phyloP scores from a whole-genome alignment of 2,113 vertebrate species.

The Cheilinus undulatus region DNA sequence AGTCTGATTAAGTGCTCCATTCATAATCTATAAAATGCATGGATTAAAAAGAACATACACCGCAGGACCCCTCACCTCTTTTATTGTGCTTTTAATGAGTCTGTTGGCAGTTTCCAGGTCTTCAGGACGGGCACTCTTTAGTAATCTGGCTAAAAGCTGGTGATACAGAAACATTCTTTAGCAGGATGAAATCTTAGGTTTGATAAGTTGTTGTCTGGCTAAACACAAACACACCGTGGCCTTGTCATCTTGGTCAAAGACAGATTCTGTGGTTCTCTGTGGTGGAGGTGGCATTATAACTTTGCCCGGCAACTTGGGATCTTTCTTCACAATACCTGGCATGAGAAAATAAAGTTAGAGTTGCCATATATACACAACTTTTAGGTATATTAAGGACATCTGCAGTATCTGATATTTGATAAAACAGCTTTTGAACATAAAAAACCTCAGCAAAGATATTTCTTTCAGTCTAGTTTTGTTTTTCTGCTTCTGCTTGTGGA shows the following conservation, averaged over 20 bases:
- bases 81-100: constrained; percentile 90
- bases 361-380: neutral
- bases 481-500: too few relatives aligned
- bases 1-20: neutral
- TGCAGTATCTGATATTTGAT: neutral
- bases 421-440: too few relatives aligned
- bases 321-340: constrained; percentile 90
- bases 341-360: neutral
- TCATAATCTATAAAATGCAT: neutral
- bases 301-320: constrained; percentile 87
- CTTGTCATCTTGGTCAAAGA: constrained; percentile 94
- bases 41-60: neutral
- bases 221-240: constrained; percentile 82
- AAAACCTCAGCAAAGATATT: too few relatives aligned
- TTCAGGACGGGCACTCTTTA: constrained; percentile 88
- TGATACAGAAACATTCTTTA: constrained; percentile 17
- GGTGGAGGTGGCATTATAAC: constrained; percentile 88
- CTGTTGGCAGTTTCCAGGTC: constrained; percentile 92
- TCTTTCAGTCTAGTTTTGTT: too few relatives aligned
- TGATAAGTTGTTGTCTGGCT: too few relatives aligned
- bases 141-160: constrained; percentile 87
- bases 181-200: neutral
- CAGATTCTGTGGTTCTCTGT: constrained; percentile 85
- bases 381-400: too few relatives aligned
- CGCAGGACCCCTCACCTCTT: constrained; percentile 82